Base-by-base conservation (phyloP, 2,113 vertebrate species). In the Rutilus rutilus region DNA sequence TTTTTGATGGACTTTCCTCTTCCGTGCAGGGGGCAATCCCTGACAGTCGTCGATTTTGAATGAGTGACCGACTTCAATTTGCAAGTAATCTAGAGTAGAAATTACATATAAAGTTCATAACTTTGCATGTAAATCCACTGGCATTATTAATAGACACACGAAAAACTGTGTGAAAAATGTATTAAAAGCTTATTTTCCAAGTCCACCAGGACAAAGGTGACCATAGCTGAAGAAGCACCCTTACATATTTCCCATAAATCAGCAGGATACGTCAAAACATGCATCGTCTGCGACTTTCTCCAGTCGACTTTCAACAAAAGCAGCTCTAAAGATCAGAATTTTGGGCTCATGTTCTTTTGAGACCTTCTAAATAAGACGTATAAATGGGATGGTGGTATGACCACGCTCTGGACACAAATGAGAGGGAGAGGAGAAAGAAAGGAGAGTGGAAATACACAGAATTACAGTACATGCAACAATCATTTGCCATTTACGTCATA, bases 301-400 rank as follows among this genome's bases (percentile, higher is more conserved):
- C 54, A 78, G 83, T 30, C 36, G 5, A 81, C 36, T 42, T 39
- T 39, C 27, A 25, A 81, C n/a, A 83, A 67, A 80, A 80, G 59
- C 42, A n/a, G 23, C 39, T 64, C 8, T 30, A 79, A 62, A n/a
- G 30, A 80, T 64, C 84, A 50, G 71, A 83, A 69, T 27, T 65
- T 76, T 62, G 73, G 69, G 25, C 84, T 77, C 85, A 87, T 76
- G 83, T 86, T 84, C 78, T 89, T 86, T 67, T 60, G 84, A 90
- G 89, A 87, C 83, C 91, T 85, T 89, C 89, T 90, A 94, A 94
- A 94, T 92, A 93, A 94, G 92, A 95, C 79, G 90, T 93, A 93
- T 93, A 92, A 94, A 95, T 91, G 91, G 92, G 88, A 89, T 64
- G 89, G 93, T 92, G 92, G 93, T 91, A 93, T 90, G 91, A 93